Conservation (phyloP, 2,797 vertebrate genomes). For the Sebastolobus alascanus region DNA sequence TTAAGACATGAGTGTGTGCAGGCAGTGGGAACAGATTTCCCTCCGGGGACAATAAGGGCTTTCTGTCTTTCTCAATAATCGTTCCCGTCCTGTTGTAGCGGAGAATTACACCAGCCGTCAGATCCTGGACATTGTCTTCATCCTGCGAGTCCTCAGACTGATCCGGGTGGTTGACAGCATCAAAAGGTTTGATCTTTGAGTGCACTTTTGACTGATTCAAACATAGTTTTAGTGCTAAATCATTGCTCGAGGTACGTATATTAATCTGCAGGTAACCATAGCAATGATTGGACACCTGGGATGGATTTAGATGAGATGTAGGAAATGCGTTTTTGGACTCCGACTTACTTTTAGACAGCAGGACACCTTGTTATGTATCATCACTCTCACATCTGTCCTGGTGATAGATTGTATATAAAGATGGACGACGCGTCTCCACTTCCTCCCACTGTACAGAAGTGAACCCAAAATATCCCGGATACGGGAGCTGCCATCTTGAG, state of each 20-base stretch:
- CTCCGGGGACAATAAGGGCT: background rate
- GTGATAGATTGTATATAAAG: no score
- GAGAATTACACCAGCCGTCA: constrained; percentile 89
- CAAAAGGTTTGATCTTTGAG: constrained; percentile 82
- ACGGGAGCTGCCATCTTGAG: no score
- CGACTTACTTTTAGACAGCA: background rate
- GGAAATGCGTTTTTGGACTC: background rate
- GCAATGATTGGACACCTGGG: background rate
- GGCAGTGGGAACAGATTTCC: background rate
- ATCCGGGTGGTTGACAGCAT: constrained; percentile 93
- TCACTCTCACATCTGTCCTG: background rate
- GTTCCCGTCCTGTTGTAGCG: constrained; percentile 70
- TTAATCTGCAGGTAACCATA: background rate
- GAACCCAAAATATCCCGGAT: no score
- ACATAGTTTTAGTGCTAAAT: background rate
- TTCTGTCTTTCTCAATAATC: background rate
- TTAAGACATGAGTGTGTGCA: background rate
- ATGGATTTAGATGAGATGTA: background rate
- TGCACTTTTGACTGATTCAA: background rate
- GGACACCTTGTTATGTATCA: background rate
- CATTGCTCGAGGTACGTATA: background rate
- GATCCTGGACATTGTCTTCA: constrained; percentile 94
- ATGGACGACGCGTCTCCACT: no score
- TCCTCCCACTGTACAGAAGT: no score
- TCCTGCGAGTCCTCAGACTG: constrained; percentile 92